Evolutionary conservation across 2,888 invertebrate species (phyloP).

Genomic region (Theretra japonica): DNA sequence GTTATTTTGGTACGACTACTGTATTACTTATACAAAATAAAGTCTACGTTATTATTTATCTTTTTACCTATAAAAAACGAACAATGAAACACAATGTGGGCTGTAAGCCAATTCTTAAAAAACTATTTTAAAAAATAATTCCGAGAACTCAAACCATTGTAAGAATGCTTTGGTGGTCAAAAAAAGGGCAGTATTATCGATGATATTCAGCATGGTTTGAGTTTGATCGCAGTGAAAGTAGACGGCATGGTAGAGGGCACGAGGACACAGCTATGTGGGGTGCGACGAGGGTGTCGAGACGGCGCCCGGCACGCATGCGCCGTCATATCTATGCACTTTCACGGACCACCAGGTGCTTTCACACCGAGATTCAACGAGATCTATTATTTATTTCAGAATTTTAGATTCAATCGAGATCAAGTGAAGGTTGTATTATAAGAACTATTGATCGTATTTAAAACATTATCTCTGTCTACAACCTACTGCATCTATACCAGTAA

Average conservation of each 20-base stretch:
- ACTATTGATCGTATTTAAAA: too few species aligned
- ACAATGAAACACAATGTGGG: too few species aligned
- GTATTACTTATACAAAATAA: too few species aligned
- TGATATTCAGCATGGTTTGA: constrained; percentile 41
- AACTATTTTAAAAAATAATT: too few species aligned
- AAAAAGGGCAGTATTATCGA: constrained; percentile 40
- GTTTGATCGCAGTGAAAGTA: constrained; percentile 74
- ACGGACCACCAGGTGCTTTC: constrained; percentile 38
- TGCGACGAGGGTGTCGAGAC: constrained; percentile 51
- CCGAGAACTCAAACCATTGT: background rate
- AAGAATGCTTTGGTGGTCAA: constrained; percentile 8
- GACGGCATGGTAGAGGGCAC: constrained; percentile 76
- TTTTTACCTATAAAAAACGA: too few species aligned
- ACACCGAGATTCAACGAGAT: constrained; percentile 29
- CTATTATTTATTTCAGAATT: background rate
- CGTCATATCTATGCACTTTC: constrained; percentile 31
- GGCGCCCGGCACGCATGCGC: constrained; percentile 62
- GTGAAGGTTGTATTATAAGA: too few species aligned
- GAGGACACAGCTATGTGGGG: constrained; percentile 66
- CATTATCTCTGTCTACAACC: too few species aligned
- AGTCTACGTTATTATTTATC: too few species aligned
- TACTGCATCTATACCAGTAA: too few species aligned
- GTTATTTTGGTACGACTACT: too few species aligned
- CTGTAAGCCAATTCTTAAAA: too few species aligned
- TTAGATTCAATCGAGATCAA: background rate